These are phyloP conservation scores for Neocrepidodera transversa DNA, from an alignment of 2,888 invertebrate genomes.

Conservation along the genomic window DNA sequence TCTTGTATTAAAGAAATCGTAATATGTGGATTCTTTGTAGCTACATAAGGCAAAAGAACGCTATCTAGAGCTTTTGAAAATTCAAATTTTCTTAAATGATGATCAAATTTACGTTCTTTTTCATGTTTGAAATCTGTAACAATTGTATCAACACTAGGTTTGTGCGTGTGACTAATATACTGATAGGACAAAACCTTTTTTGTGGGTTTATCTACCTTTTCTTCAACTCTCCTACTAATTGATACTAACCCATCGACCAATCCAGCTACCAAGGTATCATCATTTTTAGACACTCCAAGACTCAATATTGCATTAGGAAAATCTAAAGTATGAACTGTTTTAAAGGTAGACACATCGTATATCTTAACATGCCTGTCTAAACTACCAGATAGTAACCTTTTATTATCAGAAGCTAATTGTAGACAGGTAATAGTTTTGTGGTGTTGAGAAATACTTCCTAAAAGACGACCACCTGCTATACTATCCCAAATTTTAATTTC, in stretches of 20 bases:
- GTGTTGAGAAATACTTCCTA: conserved; percentile 88
- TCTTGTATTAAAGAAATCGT: conserved; percentile 86
- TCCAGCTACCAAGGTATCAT: conserved; percentile 88
- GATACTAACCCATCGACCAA: conserved; percentile 93
- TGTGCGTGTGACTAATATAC: conserved; percentile 51
- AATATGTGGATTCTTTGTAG: conserved; percentile 74
- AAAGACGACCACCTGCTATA: conserved; percentile 82
- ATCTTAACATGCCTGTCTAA: conserved; percentile 94
- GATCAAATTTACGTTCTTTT: conserved; percentile 70
- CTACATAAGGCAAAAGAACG: conserved; percentile 69
- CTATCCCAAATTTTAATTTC: conserved; percentile 94
- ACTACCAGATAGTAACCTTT: conserved; percentile 85
- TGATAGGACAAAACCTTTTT: conserved; percentile 67
- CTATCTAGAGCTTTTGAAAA: conserved; percentile 80
- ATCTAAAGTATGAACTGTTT: conserved; percentile 86
- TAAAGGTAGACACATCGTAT: conserved; percentile 86
- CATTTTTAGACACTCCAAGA: conserved; percentile 76
- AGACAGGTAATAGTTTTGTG: conserved; percentile 95
- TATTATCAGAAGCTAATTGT: conserved; percentile 80
- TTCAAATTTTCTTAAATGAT: conserved; percentile 78
- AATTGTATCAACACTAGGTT: conserved; percentile 62
- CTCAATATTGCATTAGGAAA: conserved; percentile 92
- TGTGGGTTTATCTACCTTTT: conserved; percentile 52
- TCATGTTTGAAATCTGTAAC: conserved; percentile 59
- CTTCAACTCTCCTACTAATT: conserved; percentile 78